Conservation (phyloP, 2,888 invertebrate genomes). For the Strigamia maritima region DNA sequence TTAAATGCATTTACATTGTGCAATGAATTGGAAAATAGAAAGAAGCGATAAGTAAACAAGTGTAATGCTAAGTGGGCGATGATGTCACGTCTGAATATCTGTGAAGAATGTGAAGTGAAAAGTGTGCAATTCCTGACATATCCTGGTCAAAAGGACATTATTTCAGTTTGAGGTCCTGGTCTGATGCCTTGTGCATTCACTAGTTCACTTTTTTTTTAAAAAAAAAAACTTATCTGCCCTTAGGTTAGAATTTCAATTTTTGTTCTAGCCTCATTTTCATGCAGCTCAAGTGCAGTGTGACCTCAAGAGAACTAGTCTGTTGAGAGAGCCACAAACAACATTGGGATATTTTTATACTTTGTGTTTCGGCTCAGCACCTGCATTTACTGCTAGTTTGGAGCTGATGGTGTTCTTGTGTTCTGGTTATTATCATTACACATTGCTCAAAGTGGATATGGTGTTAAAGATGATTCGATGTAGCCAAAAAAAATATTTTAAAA, state of each 20-base stretch:
- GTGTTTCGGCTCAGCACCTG: neutral
- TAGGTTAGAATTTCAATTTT: neutral
- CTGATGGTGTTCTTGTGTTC: neutral
- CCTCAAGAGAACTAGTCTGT: neutral
- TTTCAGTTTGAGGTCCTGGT: neutral
- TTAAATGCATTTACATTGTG: neutral
- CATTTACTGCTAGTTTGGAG: neutral
- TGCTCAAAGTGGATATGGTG: neutral
- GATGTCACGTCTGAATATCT: neutral
- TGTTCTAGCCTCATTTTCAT: neutral
- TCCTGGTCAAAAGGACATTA: slow-evolving; percentile 6
- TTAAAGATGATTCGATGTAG: neutral
- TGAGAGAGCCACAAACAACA: slow-evolving; percentile 4
- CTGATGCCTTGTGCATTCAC: neutral
- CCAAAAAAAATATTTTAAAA: neutral
- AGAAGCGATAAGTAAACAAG: neutral
- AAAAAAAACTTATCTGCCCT: too few relatives aligned
- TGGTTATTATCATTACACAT: neutral
- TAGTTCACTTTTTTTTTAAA: neutral
- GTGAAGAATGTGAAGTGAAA: neutral
- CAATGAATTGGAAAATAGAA: neutral
- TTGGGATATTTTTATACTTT: neutral
- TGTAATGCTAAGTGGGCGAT: neutral
- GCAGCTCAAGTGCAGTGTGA: slow-evolving; percentile 9
- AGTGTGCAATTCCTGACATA: neutral